Conservation (phyloP, 2,888 invertebrate genomes). For the Hyppa rectilinea region DNA sequence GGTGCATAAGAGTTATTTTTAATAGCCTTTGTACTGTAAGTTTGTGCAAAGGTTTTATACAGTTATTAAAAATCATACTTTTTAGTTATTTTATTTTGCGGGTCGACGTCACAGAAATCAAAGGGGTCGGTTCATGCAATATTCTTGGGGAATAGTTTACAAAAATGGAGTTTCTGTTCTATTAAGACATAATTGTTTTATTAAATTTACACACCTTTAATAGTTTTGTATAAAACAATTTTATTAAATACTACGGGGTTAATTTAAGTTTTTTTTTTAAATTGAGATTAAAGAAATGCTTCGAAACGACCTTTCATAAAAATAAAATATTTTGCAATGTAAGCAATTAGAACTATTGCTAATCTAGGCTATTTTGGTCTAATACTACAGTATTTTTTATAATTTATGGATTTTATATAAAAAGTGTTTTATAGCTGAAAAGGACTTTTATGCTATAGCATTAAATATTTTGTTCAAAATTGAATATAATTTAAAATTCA, state of each 20-base stretch:
- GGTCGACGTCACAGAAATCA: constrained; percentile 53
- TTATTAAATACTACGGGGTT: constrained; percentile 17
- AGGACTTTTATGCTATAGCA: constrained; percentile 33
- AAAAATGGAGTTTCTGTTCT: constrained; percentile 16
- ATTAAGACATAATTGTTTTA: constrained; percentile 2
- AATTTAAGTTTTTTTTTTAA: neutral
- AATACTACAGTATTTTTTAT: constrained; percentile 41
- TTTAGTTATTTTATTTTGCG: neutral
- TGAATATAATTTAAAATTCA: constrained; percentile 9
- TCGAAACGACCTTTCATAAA: constrained; percentile 34
- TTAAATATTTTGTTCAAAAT: constrained; percentile 34
- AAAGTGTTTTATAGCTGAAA: constrained; percentile 12
- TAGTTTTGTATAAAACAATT: constrained; percentile 1
- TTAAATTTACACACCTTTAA: constrained; percentile 26
- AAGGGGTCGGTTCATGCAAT: constrained; percentile 51
- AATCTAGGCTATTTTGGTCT: constrained; percentile 57
- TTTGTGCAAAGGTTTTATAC: too few relatives aligned
- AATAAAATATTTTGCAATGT: constrained; percentile 36
- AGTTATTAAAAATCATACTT: constrained; percentile 50
- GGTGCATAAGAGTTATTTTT: too few relatives aligned
- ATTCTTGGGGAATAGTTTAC: constrained; percentile 2
- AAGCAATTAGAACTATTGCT: constrained; percentile 57
- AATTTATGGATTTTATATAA: constrained; percentile 20
- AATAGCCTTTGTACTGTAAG: too few relatives aligned
- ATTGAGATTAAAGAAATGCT: neutral